Evolutionary conservation across 2,797 vertebrate genomes (phyloP).

Genomic region (Danionella dracula): DNA sequence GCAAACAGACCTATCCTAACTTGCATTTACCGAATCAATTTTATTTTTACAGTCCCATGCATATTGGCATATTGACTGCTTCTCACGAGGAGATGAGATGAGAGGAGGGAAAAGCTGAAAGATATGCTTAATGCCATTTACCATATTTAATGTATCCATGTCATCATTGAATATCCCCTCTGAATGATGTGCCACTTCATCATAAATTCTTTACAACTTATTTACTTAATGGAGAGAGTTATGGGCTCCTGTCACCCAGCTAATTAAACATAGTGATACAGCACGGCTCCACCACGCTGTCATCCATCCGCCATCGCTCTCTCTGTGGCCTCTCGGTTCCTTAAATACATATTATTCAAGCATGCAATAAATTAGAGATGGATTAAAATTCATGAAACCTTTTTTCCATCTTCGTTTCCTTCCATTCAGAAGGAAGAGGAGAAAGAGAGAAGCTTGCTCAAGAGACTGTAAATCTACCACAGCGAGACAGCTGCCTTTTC

Average conservation of each 20-base stretch:
- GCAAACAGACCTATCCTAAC: constrained; percentile 99
- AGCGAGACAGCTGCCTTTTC: constrained; percentile 52
- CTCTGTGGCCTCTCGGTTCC: constrained; percentile 52
- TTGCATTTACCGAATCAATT: constrained; percentile 99
- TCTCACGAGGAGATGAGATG: constrained; percentile 36
- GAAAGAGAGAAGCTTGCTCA: constrained; percentile 52
- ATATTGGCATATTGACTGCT: constrained; percentile 99
- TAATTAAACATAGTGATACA: constrained; percentile 91
- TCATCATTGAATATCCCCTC: constrained; percentile 91
- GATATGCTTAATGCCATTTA: constrained; percentile 84
- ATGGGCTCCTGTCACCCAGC: constrained; percentile 82
- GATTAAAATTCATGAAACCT: constrained; percentile 73
- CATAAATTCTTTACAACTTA: constrained; percentile 97
- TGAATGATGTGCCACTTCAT: constrained; percentile 94
- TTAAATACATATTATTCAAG: constrained; percentile 75
- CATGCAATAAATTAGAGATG: constrained; percentile 63
- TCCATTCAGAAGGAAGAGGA: constrained; percentile 40
- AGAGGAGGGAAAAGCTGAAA: constrained; percentile 33
- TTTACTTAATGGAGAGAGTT: constrained; percentile 99
- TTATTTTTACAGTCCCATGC: constrained; percentile 93
- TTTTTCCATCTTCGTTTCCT: constrained; percentile 56
- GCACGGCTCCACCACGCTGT: constrained; percentile 69
- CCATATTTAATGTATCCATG: constrained; percentile 97
- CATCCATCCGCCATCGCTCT: constrained; percentile 58
- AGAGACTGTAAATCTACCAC: constrained; percentile 58